Base-by-base conservation (phyloP, 1,140 invertebrate species). In the Drosophila neocordata region DNA sequence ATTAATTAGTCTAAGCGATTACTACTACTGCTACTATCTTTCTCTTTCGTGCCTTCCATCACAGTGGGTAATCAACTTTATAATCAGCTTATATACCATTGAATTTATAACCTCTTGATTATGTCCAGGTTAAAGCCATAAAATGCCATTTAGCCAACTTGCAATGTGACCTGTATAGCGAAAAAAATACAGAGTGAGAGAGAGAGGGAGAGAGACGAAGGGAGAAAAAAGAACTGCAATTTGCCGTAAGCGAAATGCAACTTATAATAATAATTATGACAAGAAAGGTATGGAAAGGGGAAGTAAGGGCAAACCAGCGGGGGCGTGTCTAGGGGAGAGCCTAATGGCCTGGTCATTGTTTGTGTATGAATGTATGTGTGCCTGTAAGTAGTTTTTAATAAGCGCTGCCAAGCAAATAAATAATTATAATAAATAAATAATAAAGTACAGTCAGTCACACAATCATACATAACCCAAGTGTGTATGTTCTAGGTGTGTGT, bases 341-440 rank as follows among this genome's bases (percentile, higher is more conserved):
- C 27, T 69, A 65, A 69, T 62, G 44, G 62, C 62, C 27, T 52
- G 56, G 53, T 66, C 70, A 85, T 85, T 78, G 82, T 87, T 85
- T 44, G 5, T 7, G 38, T 2, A 8, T 18, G 15, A 48, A 24
- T 37, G 57, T 20, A 51, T 35, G 57, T 70, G 51, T 51, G 69
- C 52, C 67, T 71, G 66, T 75, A 82, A 87, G 83, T 79, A 82
- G 82, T 48, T 88, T 87, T 82, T 87, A 87, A 87, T 87, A 69
- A 83, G 83, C 78, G 63, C 12, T 74, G 81, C 59, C 73, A 56
- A 64, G 65, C 80, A 88, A 88, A 87, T 87, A 88, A 87, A 87
- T 87, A 82, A 87, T 87, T 88, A 82, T 88, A 82, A 87, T 88
- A 87, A 82, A 85, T 87, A 87, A 78, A 85, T 85, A 72, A 85